Percentiles rank a stretch among this genome's conserved stretches.
phyloP scores from a whole-genome alignment of 2,797 vertebrate species.

The Platalea minor region DNA sequence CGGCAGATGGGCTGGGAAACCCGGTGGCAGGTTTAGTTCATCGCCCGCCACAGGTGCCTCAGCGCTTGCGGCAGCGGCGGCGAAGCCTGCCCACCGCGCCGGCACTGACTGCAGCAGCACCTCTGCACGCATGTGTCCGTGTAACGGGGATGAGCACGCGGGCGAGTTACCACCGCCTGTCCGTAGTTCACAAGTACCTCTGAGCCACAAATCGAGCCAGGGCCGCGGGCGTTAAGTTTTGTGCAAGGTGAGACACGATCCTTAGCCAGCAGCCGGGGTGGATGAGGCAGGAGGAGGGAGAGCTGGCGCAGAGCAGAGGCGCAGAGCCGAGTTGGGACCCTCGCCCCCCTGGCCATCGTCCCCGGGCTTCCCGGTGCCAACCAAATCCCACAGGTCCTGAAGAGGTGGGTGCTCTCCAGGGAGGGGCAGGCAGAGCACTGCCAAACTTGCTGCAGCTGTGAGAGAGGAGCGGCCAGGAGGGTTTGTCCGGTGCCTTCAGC shows the following conservation, averaged over 20 bases:
- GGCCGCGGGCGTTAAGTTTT: accelerated
- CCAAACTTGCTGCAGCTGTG: background rate
- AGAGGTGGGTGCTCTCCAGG: background rate
- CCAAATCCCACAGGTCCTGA: background rate
- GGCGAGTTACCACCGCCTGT: accelerated
- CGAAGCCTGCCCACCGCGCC: accelerated
- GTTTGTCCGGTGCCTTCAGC: accelerated
- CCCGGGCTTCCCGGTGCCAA: background rate
- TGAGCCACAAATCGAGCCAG: background rate
- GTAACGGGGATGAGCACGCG: accelerated
- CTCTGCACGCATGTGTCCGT: accelerated
- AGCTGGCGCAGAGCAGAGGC: background rate
- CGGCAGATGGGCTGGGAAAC: background rate
- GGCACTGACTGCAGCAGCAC: background rate
- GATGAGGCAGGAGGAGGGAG: background rate
- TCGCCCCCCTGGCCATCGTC: background rate
- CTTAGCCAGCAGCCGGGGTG: accelerated
- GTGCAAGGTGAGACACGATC: background rate
- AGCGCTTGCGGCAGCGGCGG: accelerated
- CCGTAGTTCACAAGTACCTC: background rate
- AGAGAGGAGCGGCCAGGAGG: background rate
- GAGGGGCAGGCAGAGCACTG: background rate
- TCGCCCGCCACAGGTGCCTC: background rate
- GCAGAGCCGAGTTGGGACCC: accelerated
- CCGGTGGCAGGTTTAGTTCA: background rate